Evolutionary conservation across 2,113 vertebrate species (phyloP), one percentile per base, ranked within the genome.

Genomic region (Oncorhynchus tshawytscha): DNA sequence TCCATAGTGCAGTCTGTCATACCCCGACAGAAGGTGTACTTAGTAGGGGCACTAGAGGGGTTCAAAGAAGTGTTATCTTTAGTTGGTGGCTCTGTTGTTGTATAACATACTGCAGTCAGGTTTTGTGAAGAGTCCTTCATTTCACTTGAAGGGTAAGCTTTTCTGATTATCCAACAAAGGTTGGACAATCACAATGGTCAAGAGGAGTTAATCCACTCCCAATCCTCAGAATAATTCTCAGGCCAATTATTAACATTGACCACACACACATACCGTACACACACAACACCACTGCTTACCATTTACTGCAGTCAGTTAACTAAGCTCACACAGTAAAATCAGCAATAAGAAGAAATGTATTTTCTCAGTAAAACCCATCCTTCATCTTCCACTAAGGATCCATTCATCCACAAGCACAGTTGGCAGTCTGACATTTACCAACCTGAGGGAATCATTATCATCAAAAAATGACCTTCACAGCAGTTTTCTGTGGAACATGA

Each of bases 151-250:
- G 7, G 59, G 59, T n/a, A 62, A 62, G 5, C 59, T 24, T 22
- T 62, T 62, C n/a, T 62, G 59, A 16, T 62, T 22, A 22, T 62
- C 59, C 9, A 11, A 3, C 39, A 45, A 45, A 45, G 39, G 39
- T 45, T 45, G 39, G 9, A 11, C 39, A 45, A 45, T 45, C 81
- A 29, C 54, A 57, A 70, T 80, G 73, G 71, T 76, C 59, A 1
- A 24, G 45, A 45, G 3, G 74, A 78, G 72, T 77, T 73, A 80
- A 81, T 71, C 74, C 49, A 62, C 39, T 11, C 39, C 9, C 39
- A 12, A 45, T 45, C 39, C 39, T 45, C 39, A 69, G 5, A 62
- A 22, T 62, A 62, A 62, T 62, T 9, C 2, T 20, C 29, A 7
- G 15, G 6, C 6, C 31, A 31, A 68, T 15, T 20, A 12, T 45